A percentile compares a stretch with the other conserved stretches of the same genome.
Conservation (phyloP, 2,888 invertebrate genomes). For the Euphydryas editha region DNA sequence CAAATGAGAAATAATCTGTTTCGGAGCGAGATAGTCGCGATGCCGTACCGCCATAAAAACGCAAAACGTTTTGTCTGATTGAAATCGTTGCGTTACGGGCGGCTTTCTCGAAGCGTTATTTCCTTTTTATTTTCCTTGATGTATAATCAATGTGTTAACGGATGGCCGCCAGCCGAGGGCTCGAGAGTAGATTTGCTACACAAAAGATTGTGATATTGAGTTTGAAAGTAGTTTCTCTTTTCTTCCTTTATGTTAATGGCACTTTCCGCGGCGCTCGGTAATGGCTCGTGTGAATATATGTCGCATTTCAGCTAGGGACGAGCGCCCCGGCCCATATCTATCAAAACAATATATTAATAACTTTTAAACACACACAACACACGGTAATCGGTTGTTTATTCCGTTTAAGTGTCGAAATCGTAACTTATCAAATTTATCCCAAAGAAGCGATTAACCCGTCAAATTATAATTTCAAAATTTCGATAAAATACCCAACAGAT, state of each 20-base stretch:
- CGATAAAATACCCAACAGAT: slow-evolving; percentile 76
- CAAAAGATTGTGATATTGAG: slow-evolving; percentile 82
- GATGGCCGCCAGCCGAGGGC: slow-evolving; percentile 74
- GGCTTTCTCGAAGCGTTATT: slow-evolving; percentile 75
- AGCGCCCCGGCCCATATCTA: slow-evolving; percentile 8
- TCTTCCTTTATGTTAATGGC: slow-evolving; percentile 80
- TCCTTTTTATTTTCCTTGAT: slow-evolving; percentile 81
- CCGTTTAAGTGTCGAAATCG: slow-evolving; percentile 49
- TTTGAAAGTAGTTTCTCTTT: slow-evolving; percentile 81
- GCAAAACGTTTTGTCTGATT: slow-evolving; percentile 83
- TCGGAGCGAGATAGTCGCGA: slow-evolving; percentile 82
- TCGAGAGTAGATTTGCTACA: slow-evolving; percentile 78
- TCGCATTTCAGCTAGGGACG: slow-evolving; percentile 57
- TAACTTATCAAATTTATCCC: slow-evolving; percentile 69
- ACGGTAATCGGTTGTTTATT: slow-evolving; percentile 56
- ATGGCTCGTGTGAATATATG: slow-evolving; percentile 74
- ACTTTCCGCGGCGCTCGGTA: slow-evolving; percentile 72
- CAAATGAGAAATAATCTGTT: slow-evolving; percentile 85
- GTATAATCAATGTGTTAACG: slow-evolving; percentile 84
- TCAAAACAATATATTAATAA: slow-evolving; percentile 26
- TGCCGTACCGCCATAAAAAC: slow-evolving; percentile 80
- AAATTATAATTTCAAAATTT: slow-evolving; percentile 70
- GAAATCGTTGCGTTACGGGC: slow-evolving; percentile 76
- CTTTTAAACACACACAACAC: slow-evolving; percentile 26
- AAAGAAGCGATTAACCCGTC: slow-evolving; percentile 64